Evolutionary conservation across 1,140 invertebrate genomes (phyloP).

Genomic region (Vanessa tameamea): DNA sequence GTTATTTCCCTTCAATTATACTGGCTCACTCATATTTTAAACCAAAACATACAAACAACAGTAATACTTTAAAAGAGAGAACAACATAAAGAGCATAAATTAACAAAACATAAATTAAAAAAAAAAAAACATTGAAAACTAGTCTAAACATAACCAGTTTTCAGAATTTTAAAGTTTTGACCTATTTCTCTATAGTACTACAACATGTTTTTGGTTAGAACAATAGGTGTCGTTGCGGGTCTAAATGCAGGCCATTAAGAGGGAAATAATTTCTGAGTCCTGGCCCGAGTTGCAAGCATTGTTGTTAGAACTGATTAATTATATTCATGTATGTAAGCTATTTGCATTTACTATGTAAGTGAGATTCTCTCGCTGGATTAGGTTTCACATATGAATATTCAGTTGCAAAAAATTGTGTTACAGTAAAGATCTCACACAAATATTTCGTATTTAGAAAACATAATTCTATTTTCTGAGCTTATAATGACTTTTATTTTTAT

Average conservation of each 20-base stretch:
- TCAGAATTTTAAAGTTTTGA: background rate
- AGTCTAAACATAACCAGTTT: background rate
- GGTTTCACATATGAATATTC: slow-evolving; percentile 3
- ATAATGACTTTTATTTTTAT: too few species aligned
- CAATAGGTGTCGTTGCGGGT: slow-evolving; percentile 52
- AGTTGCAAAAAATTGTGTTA: background rate
- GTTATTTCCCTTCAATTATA: too few species aligned
- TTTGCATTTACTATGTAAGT: background rate
- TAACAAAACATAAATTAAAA: too few species aligned
- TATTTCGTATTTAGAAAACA: too few species aligned
- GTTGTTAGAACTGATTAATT: slow-evolving; percentile 37
- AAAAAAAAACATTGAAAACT: too few species aligned
- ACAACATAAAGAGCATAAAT: too few species aligned
- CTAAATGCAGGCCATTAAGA: slow-evolving; percentile 49
- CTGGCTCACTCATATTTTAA: too few species aligned
- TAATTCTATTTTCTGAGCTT: too few species aligned
- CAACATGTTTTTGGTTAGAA: slow-evolving; percentile 40
- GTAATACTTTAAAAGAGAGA: too few species aligned
- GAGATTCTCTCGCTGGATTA: background rate
- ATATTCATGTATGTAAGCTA: slow-evolving; percentile 23
- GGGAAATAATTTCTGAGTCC: slow-evolving; percentile 47
- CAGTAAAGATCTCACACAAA: background rate
- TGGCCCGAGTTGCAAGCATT: slow-evolving; percentile 24
- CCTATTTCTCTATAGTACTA: slow-evolving; percentile 11
- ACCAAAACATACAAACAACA: too few species aligned